Evolutionary conservation across 2,797 vertebrate genomes (phyloP).

Genomic region (Darevskia mixta): DNA sequence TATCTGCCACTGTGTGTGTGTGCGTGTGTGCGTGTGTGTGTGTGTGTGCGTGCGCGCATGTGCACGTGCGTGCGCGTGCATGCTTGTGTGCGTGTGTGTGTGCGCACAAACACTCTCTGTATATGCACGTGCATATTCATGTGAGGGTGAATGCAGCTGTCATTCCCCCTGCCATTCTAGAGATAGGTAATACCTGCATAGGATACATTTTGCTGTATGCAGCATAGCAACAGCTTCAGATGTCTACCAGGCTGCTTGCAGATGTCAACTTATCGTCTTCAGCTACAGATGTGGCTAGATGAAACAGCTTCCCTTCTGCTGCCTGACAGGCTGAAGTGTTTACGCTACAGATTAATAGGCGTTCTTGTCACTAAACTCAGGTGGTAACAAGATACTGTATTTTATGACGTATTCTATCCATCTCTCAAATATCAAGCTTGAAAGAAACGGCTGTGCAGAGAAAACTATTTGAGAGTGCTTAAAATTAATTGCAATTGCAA

Average conservation of each 20-base stretch:
- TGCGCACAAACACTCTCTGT: no score
- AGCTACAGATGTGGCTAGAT: constrained; percentile 19
- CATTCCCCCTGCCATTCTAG: no score
- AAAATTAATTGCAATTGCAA: background rate
- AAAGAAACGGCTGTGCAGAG: constrained; percentile 2
- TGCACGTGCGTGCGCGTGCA: no score
- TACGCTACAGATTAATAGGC: constrained; percentile 9
- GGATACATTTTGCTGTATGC: background rate
- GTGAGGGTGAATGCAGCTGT: no score
- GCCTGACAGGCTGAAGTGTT: constrained; percentile 30
- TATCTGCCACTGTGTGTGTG: no score
- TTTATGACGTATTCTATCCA: background rate
- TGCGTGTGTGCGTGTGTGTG: no score
- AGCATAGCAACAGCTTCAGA: constrained; percentile 2
- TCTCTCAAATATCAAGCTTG: constrained; percentile 10
- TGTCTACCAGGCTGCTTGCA: background rate
- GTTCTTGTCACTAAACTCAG: constrained; percentile 21
- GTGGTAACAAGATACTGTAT: constrained; percentile 26
- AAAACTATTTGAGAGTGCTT: background rate
- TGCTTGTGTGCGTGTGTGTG: no score
- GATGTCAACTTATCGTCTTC: constrained; percentile 23
- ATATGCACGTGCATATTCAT: no score
- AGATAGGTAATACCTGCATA: background rate
- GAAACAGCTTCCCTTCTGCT: constrained; percentile 6
- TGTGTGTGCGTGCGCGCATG: no score